Conservation (phyloP, 2,888 invertebrate genomes). For the Congeria kusceri region DNA sequence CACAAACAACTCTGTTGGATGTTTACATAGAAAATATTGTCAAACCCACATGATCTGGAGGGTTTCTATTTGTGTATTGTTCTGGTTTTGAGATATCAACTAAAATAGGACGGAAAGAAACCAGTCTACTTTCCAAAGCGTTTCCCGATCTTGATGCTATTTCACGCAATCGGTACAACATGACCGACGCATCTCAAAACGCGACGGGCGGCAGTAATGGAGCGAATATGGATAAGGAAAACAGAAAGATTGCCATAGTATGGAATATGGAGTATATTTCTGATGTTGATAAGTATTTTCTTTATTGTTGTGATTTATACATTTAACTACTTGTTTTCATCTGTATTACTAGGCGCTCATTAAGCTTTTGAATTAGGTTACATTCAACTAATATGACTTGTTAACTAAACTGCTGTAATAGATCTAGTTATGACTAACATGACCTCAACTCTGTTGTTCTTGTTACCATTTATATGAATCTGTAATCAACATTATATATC, state of each 20-base stretch:
- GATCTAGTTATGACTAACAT: too few species aligned
- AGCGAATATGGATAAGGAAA: not conserved
- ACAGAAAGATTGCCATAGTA: not conserved
- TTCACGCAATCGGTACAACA: not conserved
- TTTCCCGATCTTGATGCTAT: not conserved
- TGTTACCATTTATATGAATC: too few species aligned
- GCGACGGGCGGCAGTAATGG: not conserved
- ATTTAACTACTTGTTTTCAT: too few species aligned
- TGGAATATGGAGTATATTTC: not conserved
- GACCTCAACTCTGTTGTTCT: too few species aligned
- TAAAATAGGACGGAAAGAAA: not conserved
- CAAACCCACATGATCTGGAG: slow-evolving; percentile 5
- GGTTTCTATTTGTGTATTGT: not conserved
- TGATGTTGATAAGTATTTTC: too few species aligned
- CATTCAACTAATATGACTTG: too few species aligned
- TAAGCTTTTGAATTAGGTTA: too few species aligned
- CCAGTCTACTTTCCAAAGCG: not conserved
- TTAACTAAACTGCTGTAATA: too few species aligned
- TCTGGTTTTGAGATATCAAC: too few species aligned
- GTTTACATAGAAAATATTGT: slow-evolving; percentile 5
- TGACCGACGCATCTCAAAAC: not conserved
- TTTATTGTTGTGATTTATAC: too few species aligned
- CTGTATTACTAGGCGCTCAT: too few species aligned
- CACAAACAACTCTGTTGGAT: not conserved
- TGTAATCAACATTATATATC: too few species aligned